phyloP scores from a whole-genome alignment of 2,797 vertebrate species.

The Spinus pinus region DNA sequence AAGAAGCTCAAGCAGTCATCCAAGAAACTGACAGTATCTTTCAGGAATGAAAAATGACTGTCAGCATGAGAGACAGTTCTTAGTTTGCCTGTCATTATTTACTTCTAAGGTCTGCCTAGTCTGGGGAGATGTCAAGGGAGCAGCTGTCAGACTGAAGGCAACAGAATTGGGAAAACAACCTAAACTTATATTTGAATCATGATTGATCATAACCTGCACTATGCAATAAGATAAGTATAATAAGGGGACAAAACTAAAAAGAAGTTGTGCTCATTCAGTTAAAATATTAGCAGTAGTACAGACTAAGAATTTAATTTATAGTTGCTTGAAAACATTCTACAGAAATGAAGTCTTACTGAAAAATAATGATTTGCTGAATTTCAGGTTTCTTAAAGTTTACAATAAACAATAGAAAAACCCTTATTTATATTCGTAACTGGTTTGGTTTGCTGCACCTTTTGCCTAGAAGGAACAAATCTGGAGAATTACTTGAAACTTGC shows the following conservation, averaged over 20 bases:
- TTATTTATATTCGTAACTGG: accelerated
- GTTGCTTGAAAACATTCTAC: background rate
- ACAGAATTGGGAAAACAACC: background rate
- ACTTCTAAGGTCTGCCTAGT: slow-evolving; percentile 1
- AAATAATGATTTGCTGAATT: background rate
- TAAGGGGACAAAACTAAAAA: background rate
- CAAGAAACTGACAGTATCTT: slow-evolving; percentile 27
- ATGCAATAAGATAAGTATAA: background rate
- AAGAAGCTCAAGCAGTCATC: slow-evolving; percentile 9
- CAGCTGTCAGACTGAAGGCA: slow-evolving; percentile 17
- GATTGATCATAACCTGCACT: background rate
- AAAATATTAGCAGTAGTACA: background rate
- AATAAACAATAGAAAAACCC: background rate
- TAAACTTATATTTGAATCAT: background rate
- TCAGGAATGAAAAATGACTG: slow-evolving; percentile 37
- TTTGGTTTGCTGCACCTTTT: background rate
- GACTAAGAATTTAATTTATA: background rate
- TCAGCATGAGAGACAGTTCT: slow-evolving; percentile 43
- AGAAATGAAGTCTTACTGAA: background rate
- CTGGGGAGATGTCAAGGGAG: background rate
- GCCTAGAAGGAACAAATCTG: background rate
- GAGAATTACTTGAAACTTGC: background rate
- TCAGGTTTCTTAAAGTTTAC: background rate
- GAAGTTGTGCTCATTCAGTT: background rate
- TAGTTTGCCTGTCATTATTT: slow-evolving; percentile 45